Evolutionary conservation across 1,140 invertebrate genomes (phyloP).

Genomic region (Ostrea denselamellosa): DNA sequence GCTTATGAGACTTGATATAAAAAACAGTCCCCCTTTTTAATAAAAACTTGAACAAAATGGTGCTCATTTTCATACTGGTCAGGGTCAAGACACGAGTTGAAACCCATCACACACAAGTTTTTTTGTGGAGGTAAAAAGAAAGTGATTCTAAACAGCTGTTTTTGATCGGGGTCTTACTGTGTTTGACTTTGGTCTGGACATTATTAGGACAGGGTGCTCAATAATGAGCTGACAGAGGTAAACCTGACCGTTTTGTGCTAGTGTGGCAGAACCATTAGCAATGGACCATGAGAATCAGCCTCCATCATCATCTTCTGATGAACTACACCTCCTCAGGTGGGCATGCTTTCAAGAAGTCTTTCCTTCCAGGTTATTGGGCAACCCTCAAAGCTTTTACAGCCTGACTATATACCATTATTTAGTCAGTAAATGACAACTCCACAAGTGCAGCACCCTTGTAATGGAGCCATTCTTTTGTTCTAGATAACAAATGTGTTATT

Average conservation of each 20-base stretch:
- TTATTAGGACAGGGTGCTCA: slow-evolving; percentile 15
- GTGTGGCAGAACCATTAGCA: slow-evolving; percentile 34
- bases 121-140: slow-evolving; percentile 8
- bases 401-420: not conserved
- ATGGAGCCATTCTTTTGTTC: not conserved
- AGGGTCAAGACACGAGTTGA: not conserved
- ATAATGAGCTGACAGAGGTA: not conserved
- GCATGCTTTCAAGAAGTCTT: not conserved
- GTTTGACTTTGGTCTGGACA: slow-evolving; percentile 11
- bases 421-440: not conserved
- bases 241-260: slow-evolving; percentile 21
- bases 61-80: not conserved
- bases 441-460: slow-evolving; percentile 5
- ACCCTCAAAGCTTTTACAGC: not conserved
- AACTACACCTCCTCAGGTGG: not conserved
- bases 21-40: slow-evolving; percentile 29
- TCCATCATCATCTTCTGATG: not conserved
- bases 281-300: not conserved
- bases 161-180: not conserved
- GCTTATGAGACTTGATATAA: not conserved
- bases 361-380: not conserved
- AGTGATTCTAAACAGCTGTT: slow-evolving; percentile 9
- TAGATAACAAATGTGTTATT: not conserved
- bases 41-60: slow-evolving; percentile 2
- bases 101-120: not conserved